Conservation (phyloP, 2,888 invertebrate genomes). For the Dynastes hyllus region DNA sequence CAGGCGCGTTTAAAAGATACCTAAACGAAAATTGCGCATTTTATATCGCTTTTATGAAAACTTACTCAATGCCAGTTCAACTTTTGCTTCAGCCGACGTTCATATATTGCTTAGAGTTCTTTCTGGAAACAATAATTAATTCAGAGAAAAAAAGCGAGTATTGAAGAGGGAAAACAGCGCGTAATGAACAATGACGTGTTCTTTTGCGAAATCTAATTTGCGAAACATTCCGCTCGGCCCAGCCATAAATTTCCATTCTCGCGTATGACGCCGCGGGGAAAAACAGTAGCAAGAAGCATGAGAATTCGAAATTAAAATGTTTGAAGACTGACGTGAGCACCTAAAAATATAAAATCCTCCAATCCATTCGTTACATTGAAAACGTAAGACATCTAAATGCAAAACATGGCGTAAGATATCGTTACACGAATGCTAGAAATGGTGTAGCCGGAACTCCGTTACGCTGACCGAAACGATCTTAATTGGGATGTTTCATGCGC, state of each 20-base stretch:
- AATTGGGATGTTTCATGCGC: constrained; percentile 36
- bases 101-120: background rate
- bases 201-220: background rate
- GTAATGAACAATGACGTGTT: background rate
- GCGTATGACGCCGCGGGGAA: background rate
- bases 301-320: background rate
- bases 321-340: background rate
- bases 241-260: background rate
- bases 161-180: background rate
- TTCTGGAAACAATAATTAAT: background rate
- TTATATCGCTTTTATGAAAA: too few relatives aligned
- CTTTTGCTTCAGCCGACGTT: background rate
- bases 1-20: too few relatives aligned
- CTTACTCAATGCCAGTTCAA: too few relatives aligned
- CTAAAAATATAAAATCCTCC: background rate
- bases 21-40: too few relatives aligned
- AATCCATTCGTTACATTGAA: background rate
- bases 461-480: constrained; percentile 17
- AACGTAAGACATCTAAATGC: background rate
- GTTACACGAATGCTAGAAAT: background rate
- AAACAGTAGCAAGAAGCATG: background rate
- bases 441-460: background rate
- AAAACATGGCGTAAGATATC: background rate
- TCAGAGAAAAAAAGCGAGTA: background rate
- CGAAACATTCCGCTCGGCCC: background rate